phyloP scores from a whole-genome alignment of 2,797 vertebrate genomes.

The Danio tinwini region DNA sequence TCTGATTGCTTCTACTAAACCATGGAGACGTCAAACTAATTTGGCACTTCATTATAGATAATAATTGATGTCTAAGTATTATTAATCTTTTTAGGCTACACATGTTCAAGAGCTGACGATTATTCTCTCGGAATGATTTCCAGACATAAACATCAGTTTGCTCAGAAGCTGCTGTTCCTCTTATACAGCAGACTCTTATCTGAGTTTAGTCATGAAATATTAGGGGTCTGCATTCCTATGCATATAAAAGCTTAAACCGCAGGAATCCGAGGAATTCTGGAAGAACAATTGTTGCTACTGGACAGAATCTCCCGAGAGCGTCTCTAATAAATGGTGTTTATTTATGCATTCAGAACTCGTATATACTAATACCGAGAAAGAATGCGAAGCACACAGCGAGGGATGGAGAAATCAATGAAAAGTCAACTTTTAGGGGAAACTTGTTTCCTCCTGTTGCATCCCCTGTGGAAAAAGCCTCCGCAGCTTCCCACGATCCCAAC shows the following conservation, averaged over 20 bases:
- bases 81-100: not conserved
- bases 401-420: not conserved
- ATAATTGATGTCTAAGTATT: not conserved
- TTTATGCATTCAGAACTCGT: constrained; percentile 4
- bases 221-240: constrained; percentile 66
- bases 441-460: constrained; percentile 19
- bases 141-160: not conserved
- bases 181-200: constrained; percentile 35
- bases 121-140: not conserved
- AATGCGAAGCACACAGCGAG: constrained; percentile 5
- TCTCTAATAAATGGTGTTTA: constrained; percentile 60
- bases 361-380: not conserved
- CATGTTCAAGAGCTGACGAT: not conserved
- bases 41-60: not conserved
- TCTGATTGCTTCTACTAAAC: not conserved
- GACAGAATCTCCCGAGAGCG: constrained; percentile 59
- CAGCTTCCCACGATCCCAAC: constrained; percentile 28
- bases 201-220: constrained; percentile 56
- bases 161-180: constrained; percentile 15
- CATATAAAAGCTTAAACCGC: constrained; percentile 70
- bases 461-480: not conserved
- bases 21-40: not conserved
- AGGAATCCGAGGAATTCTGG: constrained; percentile 74
- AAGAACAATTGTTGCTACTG: constrained; percentile 73
- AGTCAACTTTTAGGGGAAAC: constrained; percentile 27